These are phyloP conservation scores for Zaprionus lineosus DNA, from an alignment of 2,888 invertebrate species.

Conservation along the genomic window DNA sequence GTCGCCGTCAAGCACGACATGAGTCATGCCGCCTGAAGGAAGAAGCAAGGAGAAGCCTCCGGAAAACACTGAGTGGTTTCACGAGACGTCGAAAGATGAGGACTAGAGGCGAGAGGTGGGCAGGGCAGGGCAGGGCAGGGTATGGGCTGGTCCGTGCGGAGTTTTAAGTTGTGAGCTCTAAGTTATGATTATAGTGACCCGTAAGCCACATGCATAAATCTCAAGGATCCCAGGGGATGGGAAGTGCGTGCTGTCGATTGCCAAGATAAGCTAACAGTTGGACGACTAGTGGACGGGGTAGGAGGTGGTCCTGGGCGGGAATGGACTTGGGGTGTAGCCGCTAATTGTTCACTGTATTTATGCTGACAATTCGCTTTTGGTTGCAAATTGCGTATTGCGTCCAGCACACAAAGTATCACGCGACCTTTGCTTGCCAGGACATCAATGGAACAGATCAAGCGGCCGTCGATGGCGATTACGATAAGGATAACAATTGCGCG, in stretches of 20 bases:
- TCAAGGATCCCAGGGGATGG: background rate
- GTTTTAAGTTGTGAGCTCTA: slow-evolving; percentile 25
- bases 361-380: slow-evolving; percentile 64
- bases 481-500: slow-evolving; percentile 11
- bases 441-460: slow-evolving; percentile 34
- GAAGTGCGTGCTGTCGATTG: slow-evolving; percentile 61
- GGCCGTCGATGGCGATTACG: slow-evolving; percentile 18
- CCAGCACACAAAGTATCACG: slow-evolving; percentile 51
- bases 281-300: background rate
- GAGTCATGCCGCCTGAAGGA: too few species aligned
- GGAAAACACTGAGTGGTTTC: too few species aligned
- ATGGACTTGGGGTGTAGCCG: slow-evolving; percentile 9
- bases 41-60: too few species aligned
- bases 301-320: background rate
- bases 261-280: slow-evolving; percentile 43
- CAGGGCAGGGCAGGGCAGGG: background rate
- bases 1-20: slow-evolving; percentile 58
- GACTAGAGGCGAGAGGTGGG: background rate
- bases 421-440: slow-evolving; percentile 35
- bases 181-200: slow-evolving; percentile 37
- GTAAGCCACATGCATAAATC: slow-evolving; percentile 62
- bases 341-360: slow-evolving; percentile 65
- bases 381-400: slow-evolving; percentile 37
- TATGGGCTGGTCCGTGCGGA: too few species aligned
- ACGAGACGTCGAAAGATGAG: too few species aligned